Evolutionary conservation across 64 coral and sea anemone genomes (phyloP).

Genomic region (Dendronephthya gigantea): DNA sequence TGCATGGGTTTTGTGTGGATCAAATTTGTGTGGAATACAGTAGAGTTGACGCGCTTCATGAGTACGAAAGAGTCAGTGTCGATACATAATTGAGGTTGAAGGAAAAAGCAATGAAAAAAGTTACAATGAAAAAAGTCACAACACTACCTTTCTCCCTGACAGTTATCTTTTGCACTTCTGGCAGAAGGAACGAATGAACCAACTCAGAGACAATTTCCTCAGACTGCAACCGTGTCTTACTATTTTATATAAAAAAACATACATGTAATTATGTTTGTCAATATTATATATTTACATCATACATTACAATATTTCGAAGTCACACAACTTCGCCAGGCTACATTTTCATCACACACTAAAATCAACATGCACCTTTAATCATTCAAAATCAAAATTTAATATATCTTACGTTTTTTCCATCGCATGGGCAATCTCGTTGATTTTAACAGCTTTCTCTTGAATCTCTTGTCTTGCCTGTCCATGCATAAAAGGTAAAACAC

Average conservation of each 20-base stretch:
- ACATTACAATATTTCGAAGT: no score
- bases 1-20: no score
- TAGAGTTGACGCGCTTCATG: not conserved
- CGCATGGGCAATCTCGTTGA: slow-evolving; percentile 91
- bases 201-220: slow-evolving; percentile 95
- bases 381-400: no score
- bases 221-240: slow-evolving; percentile 79
- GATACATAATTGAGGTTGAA: no score
- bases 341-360: no score
- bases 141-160: slow-evolving; percentile 87
- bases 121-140: not conserved
- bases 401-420: slow-evolving; percentile 85
- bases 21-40: not conserved
- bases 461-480: slow-evolving; percentile 83
- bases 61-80: not conserved
- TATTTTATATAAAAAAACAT: not conserved
- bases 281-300: no score
- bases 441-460: slow-evolving; percentile 90
- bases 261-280: not conserved
- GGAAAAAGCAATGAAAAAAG: not conserved
- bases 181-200: slow-evolving; percentile 79
- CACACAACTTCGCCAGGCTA: no score
- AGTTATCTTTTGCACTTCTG: slow-evolving; percentile 96
- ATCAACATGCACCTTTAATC: no score
- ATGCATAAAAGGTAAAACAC: not conserved